These are phyloP conservation scores for Rynchops niger DNA, from an alignment of 2,113 vertebrate species.

Conservation along the genomic window DNA sequence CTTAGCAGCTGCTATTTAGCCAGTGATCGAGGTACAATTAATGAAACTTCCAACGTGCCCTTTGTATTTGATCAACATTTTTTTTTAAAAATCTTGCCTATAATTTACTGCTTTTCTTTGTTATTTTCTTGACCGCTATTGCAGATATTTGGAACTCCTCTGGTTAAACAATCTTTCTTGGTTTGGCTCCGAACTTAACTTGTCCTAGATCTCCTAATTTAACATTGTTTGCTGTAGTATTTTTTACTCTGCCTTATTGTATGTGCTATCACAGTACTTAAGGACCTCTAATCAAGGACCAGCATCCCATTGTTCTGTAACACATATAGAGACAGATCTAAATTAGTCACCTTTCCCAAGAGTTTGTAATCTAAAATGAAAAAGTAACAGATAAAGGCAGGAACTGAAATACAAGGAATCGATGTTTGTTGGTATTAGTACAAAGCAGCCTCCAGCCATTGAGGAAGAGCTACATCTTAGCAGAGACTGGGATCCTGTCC, in stretches of 20 bases:
- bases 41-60: background rate
- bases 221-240: background rate
- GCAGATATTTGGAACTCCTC: background rate
- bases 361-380: background rate
- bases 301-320: background rate
- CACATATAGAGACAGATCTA: background rate
- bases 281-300: background rate
- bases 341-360: background rate
- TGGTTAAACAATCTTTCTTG: background rate
- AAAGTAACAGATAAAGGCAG: background rate
- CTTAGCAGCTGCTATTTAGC: background rate
- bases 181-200: background rate
- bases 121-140: background rate
- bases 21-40: background rate
- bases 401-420: background rate
- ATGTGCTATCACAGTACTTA: background rate
- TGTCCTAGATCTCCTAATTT: background rate
- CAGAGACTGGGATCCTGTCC: background rate
- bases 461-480: background rate
- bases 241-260: background rate
- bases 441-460: background rate
- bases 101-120: background rate
- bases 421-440: background rate
- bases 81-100: background rate
- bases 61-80: background rate